Conservation (phyloP, 2,888 invertebrate species). For the Andrena camellia region DNA sequence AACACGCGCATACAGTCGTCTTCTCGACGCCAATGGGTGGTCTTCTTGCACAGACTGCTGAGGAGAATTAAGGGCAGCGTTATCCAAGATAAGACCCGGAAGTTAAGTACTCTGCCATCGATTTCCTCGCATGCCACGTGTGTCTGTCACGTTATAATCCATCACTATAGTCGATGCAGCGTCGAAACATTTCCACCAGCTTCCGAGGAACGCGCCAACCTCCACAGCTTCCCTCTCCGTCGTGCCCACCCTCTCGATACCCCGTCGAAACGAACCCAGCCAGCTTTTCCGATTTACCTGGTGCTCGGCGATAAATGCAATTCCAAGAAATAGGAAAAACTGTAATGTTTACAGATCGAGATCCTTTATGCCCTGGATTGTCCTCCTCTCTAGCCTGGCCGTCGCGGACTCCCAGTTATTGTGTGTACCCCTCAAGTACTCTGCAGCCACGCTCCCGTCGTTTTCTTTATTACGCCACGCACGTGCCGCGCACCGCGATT, state of each 20-base stretch:
- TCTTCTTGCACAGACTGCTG: too few relatives aligned
- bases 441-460: constrained; percentile 29
- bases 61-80: too few relatives aligned
- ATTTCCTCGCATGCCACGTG: too few relatives aligned
- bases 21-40: too few relatives aligned
- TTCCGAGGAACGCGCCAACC: neutral
- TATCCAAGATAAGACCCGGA: too few relatives aligned
- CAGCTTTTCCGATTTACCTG: neutral
- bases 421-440: constrained; percentile 22
- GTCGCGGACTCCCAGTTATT: constrained; percentile 39
- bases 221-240: neutral
- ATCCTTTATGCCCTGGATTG: constrained; percentile 14
- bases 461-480: constrained; percentile 76
- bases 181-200: neutral
- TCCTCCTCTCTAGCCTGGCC: neutral
- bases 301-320: constrained; percentile 22
- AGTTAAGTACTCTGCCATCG: too few relatives aligned
- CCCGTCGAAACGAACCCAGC: neutral
- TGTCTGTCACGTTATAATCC: too few relatives aligned
- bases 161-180: too few relatives aligned
- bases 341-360: constrained; percentile 9
- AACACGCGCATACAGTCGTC: too few relatives aligned
- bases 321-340: constrained; percentile 30
- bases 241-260: constrained; percentile 1
- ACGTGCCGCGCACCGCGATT: constrained; percentile 78